phyloP scores from a whole-genome alignment of 2,113 vertebrate species.

The Phalacrocorax brasilianus region DNA sequence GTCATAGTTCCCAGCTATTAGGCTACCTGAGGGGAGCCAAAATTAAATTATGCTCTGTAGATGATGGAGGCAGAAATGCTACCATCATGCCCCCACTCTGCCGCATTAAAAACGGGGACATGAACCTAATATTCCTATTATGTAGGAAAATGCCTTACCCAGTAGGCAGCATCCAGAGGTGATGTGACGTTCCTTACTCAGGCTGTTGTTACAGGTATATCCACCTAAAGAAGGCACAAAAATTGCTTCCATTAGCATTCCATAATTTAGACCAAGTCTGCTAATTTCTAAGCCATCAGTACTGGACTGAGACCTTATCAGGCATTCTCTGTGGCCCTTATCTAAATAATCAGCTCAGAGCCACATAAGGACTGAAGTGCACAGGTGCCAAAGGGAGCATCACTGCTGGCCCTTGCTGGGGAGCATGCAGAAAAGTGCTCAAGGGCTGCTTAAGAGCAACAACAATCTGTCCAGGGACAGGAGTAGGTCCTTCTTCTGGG shows the following conservation, averaged over 20 bases:
- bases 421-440: background rate
- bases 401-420: background rate
- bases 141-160: background rate
- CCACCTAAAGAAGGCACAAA: background rate
- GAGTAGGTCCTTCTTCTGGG: background rate
- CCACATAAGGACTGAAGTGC: background rate
- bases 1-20: background rate
- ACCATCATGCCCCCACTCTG: background rate
- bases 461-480: background rate
- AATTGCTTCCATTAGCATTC: background rate
- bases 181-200: fast-evolving
- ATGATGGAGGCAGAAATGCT: background rate
- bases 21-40: background rate
- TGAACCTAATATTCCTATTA: background rate
- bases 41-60: background rate
- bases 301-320: background rate
- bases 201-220: background rate
- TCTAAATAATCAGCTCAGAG: background rate
- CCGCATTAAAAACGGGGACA: background rate
- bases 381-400: background rate
- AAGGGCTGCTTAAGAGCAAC: background rate
- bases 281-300: background rate
- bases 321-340: background rate
- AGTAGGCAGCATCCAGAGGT: background rate
- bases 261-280: background rate